Base-by-base conservation (phyloP, 2,888 invertebrate genomes). In the Rhodophaea formosa region DNA sequence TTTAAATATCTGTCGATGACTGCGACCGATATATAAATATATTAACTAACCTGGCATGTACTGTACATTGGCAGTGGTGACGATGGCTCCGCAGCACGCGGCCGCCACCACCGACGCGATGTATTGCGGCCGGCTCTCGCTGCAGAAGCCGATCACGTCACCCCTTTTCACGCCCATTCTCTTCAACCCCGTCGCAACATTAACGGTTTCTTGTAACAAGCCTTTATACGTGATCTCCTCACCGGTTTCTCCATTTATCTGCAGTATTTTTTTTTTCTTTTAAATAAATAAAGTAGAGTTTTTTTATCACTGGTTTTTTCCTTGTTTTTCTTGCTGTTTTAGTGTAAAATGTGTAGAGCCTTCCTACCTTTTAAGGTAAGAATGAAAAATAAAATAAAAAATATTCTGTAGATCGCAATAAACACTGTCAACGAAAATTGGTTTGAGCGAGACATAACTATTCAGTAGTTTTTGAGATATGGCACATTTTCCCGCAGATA, bases 81-180 rank as follows among this genome's bases (percentile, higher is more conserved):
- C 82, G 3, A 92, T 87, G 49, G 90, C 92, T 0, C 94, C 94
- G 29, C 92, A 78, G 65, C 92, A 92, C 58, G 93, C 76, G 1
- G 87, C 80, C 5, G 90, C 93, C 17, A 93, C 75, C 0, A 92
- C 82, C 0, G 91, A 80, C 43, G 92, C 71, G 46, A 88, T 73
- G 74, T 88, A 94, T 67, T 93, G 93, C n/a, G 92, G 69, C 61
- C 92, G 81, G 72, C 94, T 94, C 70, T 93, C 94, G 61, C 93
- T 92, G 67, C 92, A 93, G 56, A 94, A 75, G 0, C 91, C 92
- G 49, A 94, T 79, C 42, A 88, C 80, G 60, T 93, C 93, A 0
- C 93, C 92, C 0, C 82, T 72, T 59, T 72, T 79, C 23, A 93
- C 71, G 7, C 92, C 93, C 39, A 85, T 61, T 16, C 75, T 78